A percentile compares a stretch with the other conserved stretches of the same genome.
These are phyloP conservation scores for Osmerus eperlanus DNA, from an alignment of 2,113 vertebrate species.

Conservation along the genomic window DNA sequence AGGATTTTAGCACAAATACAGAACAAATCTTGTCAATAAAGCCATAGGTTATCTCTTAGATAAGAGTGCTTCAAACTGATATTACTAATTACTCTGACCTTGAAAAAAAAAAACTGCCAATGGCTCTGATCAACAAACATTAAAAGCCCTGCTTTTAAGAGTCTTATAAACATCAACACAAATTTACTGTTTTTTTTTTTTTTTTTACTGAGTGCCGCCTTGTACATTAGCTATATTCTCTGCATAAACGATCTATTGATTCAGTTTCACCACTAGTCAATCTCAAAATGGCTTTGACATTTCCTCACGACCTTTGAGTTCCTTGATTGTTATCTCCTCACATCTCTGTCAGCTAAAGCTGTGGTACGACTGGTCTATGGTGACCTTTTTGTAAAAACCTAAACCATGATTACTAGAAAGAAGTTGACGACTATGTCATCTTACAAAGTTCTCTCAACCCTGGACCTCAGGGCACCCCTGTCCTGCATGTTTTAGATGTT, in stretches of 20 bases:
- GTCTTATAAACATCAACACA: conserved; percentile 38
- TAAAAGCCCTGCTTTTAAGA: conserved; percentile 71
- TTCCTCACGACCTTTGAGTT: conserved; percentile 82
- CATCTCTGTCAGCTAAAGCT: background rate
- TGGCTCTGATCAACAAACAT: background rate
- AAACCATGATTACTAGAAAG: background rate
- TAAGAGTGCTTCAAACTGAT: background rate
- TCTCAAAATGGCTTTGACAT: conserved; percentile 88
- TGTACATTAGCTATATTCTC: conserved; percentile 90
- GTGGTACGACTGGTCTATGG: background rate
- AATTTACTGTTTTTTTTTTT: conserved; percentile 82
- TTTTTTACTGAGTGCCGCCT: conserved; percentile 79
- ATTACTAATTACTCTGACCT: conserved; percentile 71
- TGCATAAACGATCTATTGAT: conserved; percentile 87
- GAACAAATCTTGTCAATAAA: background rate
- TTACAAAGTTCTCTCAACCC: no score
- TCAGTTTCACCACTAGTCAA: conserved; percentile 86
- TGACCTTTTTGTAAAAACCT: background rate
- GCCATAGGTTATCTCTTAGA: background rate
- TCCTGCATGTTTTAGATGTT: no score
- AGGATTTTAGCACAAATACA: no score
- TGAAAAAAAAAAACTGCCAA: conserved; percentile 46
- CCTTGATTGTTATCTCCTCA: background rate
- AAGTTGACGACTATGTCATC: background rate
- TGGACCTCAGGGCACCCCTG: background rate